phyloP scores from a whole-genome alignment of 2,113 vertebrate species.

The Hemicordylus capensis region DNA sequence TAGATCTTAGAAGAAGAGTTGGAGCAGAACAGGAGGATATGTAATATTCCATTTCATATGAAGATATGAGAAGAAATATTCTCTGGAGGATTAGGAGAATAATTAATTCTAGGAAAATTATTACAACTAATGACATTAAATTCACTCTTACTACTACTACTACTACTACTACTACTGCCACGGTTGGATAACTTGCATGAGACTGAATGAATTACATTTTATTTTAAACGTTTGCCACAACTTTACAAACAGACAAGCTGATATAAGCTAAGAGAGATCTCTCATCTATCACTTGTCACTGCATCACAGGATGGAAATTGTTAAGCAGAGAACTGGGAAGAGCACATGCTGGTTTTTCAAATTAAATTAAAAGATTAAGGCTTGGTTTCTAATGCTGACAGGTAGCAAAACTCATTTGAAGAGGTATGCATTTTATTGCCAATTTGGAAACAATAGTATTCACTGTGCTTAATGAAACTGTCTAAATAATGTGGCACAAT shows the following conservation, averaged over 20 bases:
- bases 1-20: neutral
- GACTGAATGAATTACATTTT: fast-evolving
- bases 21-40: neutral
- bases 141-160: neutral
- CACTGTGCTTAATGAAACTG: slow-evolving; percentile 25
- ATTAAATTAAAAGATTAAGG: slow-evolving; percentile 10
- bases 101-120: neutral
- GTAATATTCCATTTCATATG: neutral
- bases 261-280: neutral
- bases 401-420: slow-evolving; percentile 37
- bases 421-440: slow-evolving; percentile 10
- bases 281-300: neutral
- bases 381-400: slow-evolving; percentile 25
- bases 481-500: slow-evolving; percentile 30
- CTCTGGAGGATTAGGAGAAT: neutral
- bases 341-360: neutral
- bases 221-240: slow-evolving; percentile 6
- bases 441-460: slow-evolving; percentile 44
- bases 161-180: neutral
- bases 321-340: neutral
- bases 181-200: neutral
- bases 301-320: neutral
- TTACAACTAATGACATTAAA: neutral
- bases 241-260: neutral
- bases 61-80: neutral